Evolutionary conservation across 2,797 vertebrate genomes (phyloP), one percentile per base, ranked within the genome.

Genomic region (Acanthurus tractus): DNA sequence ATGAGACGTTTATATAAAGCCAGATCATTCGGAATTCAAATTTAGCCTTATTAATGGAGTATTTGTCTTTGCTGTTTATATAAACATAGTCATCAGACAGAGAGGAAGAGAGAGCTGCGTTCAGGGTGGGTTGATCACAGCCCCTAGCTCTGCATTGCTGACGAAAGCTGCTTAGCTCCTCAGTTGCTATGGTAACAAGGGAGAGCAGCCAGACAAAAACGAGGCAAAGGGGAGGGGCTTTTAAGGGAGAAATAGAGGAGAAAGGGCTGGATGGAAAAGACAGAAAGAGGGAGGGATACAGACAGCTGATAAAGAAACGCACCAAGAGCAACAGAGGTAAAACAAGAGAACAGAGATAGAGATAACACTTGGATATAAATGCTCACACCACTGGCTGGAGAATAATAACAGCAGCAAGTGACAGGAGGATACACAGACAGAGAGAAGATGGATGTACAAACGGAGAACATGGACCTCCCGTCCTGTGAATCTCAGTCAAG

Each of bases 401-500:
- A 81, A 79, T 83, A 82, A 85, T 25, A 81, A 71, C 67, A 25
- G 42, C 72, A 81, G 77, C 73, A 48, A 82, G 36, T 18, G 53
- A 85, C 65, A 29, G 53, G 69, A 81, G 82, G 83, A 87, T 68
- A 85, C 61, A 71, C 66, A 70, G 66, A 52, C 53, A 20, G 76
- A 86, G 88, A 92, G 89, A 96, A 96, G 92, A 99, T 99, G 98
- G 98, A 99, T 95, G 95, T 95, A 93, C 97, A 96, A 87, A 96
- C 92, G 54, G 98, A 98, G 74, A 96, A 94, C 85, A 93, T 92
- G 65, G 95, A 97, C 78, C 94, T 96, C 85, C 95, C 96, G 86
- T 93, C 96, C 79, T 93, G 95, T 91, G 97, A 98, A 90, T 94
- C 97, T 62, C 97, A 96, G 93, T 96, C 97, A 70, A 94, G 97